These are phyloP conservation scores for Dichetophora obliterata DNA, from an alignment of 2,888 invertebrate genomes.

Conservation along the genomic window DNA sequence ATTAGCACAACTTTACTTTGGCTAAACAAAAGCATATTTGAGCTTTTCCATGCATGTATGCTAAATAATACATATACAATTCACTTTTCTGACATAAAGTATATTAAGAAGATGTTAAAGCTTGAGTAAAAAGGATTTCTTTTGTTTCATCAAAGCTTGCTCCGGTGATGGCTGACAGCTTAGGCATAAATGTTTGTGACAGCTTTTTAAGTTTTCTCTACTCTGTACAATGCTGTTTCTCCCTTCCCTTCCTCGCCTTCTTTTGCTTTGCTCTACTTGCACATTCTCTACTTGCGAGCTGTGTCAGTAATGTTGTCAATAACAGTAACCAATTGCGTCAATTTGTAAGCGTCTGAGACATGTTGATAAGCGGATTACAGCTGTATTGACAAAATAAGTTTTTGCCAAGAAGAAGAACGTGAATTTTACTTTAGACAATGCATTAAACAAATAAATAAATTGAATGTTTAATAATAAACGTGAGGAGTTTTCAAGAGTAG, in stretches of 20 bases:
- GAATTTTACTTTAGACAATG: too few relatives aligned
- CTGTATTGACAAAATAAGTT: neutral
- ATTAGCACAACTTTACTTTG: too few relatives aligned
- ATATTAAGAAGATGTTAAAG: too few relatives aligned
- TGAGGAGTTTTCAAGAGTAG: too few relatives aligned
- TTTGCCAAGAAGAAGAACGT: neutral
- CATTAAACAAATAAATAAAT: too few relatives aligned
- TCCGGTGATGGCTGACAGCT: neutral
- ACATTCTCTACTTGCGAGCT: neutral
- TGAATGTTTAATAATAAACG: too few relatives aligned
- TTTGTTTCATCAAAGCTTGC: too few relatives aligned
- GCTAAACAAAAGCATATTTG: too few relatives aligned
- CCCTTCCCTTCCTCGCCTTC: neutral
- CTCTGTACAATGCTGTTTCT: neutral
- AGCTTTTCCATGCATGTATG: too few relatives aligned
- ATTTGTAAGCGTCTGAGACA: neutral
- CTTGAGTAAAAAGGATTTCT: too few relatives aligned
- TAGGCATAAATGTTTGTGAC: neutral
- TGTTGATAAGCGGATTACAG: neutral
- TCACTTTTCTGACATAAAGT: too few relatives aligned
- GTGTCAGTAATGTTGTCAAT: conserved; percentile 24
- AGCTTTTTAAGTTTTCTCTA: neutral
- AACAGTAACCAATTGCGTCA: conserved; percentile 23
- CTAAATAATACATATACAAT: too few relatives aligned
- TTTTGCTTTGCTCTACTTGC: neutral